Evolutionary conservation across 1,140 invertebrate genomes (phyloP), one percentile per base, ranked within the genome.

Genomic region (Trachymyrmex septentrionalis): DNA sequence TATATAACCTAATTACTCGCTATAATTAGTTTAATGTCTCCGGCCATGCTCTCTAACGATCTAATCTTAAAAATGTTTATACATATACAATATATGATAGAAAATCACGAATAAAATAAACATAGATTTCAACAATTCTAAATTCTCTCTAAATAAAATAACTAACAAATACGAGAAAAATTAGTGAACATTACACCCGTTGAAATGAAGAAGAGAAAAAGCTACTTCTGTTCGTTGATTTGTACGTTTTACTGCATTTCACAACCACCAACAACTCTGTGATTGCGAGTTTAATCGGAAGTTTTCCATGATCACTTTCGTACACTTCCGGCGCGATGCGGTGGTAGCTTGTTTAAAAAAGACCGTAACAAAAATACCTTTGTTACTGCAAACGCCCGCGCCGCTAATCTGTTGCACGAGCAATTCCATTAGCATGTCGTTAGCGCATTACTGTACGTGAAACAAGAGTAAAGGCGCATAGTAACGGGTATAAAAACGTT

Each of bases 281-380:
- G 69, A 75, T 73, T 75, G 27, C 38, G 55, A 14, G 24, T 84
- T 27, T 50, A 75, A 84, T 84, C 55, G 55, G 21, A 81, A 71
- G 55, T 73, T 82, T 82, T 73, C 19, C 80, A 19, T 48, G 38
- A 61, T 63, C 80, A 53, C 53, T 44, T 72, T 82, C 21, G 63
- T 21, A 50, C 44, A 50, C n/a, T 67, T 71, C 14, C 48, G 48
- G 30, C n/a, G 3, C 27, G 34, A 1, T 7, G 27, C 24, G n/a
- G 44, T 1, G 10, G 59, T 44, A 44, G 19, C 6, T 78, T 48
- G 44, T 64, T 82, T 61, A 73, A 84, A 84, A 44, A 71, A 84
- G 57, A 61, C 55, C 12, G 21, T 14, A 16, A 14, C 7, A 34
- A 73, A 61, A 75, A 63, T 50, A 34, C 12, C 38, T 84, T 84